Conservation (phyloP, 2,888 invertebrate species). For the Oxycera nigricornis region DNA sequence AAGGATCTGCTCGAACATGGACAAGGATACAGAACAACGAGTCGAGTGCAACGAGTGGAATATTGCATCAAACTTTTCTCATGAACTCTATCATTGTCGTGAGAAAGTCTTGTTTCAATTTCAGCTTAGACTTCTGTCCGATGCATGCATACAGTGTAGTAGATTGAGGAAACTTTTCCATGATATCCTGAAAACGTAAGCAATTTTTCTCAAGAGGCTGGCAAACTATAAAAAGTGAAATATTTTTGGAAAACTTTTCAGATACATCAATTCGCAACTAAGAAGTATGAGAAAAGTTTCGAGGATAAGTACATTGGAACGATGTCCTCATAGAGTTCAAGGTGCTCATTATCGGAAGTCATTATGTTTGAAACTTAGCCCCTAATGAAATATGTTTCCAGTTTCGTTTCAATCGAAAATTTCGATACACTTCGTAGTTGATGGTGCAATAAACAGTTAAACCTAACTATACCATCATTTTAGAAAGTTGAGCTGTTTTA, state of each 20-base stretch:
- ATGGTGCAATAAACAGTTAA: no score
- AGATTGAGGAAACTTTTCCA: neutral
- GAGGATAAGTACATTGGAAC: no score
- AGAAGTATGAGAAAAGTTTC: no score
- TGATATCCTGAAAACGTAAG: neutral
- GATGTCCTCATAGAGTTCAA: no score
- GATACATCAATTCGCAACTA: no score
- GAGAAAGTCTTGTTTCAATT: constrained; percentile 21
- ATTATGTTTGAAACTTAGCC: no score
- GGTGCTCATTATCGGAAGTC: no score
- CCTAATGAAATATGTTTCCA: no score
- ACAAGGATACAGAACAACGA: neutral
- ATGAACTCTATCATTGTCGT: constrained; percentile 25
- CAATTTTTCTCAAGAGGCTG: constrained; percentile 16
- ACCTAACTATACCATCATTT: no score
- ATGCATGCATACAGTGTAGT: neutral
- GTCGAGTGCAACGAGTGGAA: neutral
- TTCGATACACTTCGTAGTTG: no score
- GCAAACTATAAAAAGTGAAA: neutral
- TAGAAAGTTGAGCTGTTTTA: no score
- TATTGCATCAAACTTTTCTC: constrained; percentile 27
- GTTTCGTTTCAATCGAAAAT: no score
- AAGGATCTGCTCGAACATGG: neutral
- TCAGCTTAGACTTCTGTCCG: neutral
- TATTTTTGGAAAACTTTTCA: neutral